Base-by-base conservation (phyloP, 2,113 vertebrate species). In the Paracanthobrama guichenoti region DNA sequence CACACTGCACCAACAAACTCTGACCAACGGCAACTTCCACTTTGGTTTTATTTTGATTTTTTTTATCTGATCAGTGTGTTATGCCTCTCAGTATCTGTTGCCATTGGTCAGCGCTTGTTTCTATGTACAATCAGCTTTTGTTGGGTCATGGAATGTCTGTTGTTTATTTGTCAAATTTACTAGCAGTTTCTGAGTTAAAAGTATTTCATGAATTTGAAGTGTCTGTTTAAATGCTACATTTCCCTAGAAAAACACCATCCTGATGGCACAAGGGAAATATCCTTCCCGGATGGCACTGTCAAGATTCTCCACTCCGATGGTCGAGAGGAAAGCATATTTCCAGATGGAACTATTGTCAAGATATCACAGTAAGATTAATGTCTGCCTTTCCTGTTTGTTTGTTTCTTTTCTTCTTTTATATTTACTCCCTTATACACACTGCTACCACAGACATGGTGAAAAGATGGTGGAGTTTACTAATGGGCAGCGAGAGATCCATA, bases 271-370 rank as follows among this genome's bases (percentile, higher is more conserved):
- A 93, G 92, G 85, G 93, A 96, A 89, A 94, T 92, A 4, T 12
- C 94, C 71, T 96, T 96, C 89, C 93, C 95, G 0, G 93, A 95
- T 35, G 91, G 92, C 44, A 94, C 93, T 0, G 85, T 95, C 69
- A 95, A 92, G 86, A 85, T 64, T 9, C 50, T 94, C 35, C 88
- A 88, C 59, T 85, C 83, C 0, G 90, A 94, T 0, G 93, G 93
- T 11, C 64, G 42, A 2, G 91, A 96, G 86, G 90, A 94, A 91
- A 95, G 90, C 0, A 62, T 93, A 85, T 96, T 95, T 84, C 91
- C 93, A 4, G 94, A 96, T 53, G 94, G 93, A 72, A 96, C 93
- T 16, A 9, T 91, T n/a, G 89, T 95, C 80, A 93, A 88, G 89
- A 86, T 93, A 66, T 89, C 92, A 84, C 92, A 92, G 95, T 95